Evolutionary conservation across 2,888 invertebrate species (phyloP).

Genomic region (Orthonevra nobilis): DNA sequence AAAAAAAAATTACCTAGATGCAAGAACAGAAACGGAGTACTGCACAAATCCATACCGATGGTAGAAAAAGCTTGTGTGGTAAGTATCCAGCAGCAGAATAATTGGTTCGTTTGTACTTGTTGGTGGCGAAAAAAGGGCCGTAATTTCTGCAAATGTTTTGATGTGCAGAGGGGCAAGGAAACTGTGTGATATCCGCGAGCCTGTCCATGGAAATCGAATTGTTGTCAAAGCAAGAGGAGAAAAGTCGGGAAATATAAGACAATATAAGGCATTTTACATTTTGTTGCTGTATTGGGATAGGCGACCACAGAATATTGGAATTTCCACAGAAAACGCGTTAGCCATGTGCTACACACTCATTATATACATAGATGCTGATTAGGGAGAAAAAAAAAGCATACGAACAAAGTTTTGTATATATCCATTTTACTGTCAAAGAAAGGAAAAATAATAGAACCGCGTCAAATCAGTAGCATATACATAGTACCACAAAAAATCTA

Average conservation of each 20-base stretch:
- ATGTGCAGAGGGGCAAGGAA: constrained; percentile 28
- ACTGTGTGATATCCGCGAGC: constrained; percentile 1
- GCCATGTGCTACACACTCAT: not conserved
- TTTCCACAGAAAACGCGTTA: constrained; percentile 18
- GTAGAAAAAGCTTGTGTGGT: constrained; percentile 42
- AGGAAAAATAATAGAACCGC: constrained; percentile 13
- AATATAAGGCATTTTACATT: constrained; percentile 5
- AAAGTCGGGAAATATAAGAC: constrained; percentile 31
- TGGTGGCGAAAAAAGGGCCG: constrained; percentile 20
- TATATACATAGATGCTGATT: constrained; percentile 1
- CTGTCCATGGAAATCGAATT: constrained; percentile 27
- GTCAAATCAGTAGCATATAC: constrained; percentile 9
- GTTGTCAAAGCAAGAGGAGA: constrained; percentile 8
- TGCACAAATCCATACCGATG: constrained; percentile 28
- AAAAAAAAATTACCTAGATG: constrained; percentile 16
- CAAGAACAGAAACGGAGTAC: constrained; percentile 28
- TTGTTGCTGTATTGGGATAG: constrained; percentile 3
- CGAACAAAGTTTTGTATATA: constrained; percentile 14
- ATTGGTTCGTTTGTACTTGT: constrained; percentile 34
- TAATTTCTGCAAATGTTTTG: constrained; percentile 36
- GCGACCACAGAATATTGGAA: constrained; percentile 8
- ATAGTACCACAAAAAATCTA: not conserved
- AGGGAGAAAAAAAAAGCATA: constrained; percentile 6
- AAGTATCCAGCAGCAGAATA: constrained; percentile 19
- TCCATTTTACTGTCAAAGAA: constrained; percentile 21